Evolutionary conservation across 2,888 invertebrate species (phyloP), one percentile per base, ranked within the genome.

Genomic region (Petrolisthes cinctipes): DNA sequence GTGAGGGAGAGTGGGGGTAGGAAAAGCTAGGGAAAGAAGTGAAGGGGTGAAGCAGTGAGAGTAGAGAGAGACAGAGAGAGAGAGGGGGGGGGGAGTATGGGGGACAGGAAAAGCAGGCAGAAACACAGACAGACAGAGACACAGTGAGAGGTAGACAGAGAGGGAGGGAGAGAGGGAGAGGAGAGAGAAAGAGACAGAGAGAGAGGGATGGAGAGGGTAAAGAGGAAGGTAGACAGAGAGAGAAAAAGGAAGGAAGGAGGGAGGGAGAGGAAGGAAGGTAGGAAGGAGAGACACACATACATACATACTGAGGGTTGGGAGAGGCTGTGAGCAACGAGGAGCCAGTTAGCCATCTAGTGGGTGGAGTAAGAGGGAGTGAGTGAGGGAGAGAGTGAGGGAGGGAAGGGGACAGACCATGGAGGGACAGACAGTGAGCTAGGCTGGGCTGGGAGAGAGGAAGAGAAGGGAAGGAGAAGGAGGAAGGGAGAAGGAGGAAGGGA

Each of bases 71-170:
- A 66, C 11, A 53, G 71, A 54, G 51, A 17, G 6, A 9, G 11
- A 51, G 5, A 9, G n/a, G 23, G 14, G 54, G 54, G 51, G 20
- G 20, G 51, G 54, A 11, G 51, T 17, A 23, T 11, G 53, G 9
- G 20, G 23, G n/a, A 23, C 5, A 23, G 73, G 83, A 75, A n/a
- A 75, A 9, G 73, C 56, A 83, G 83, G 73, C n/a, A 56, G 57
- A 54, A 56, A 23, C 51, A 54, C 71, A 76, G 56, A 76, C 54
- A 83, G 76, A 76, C 66, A 51, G 76, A 84, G 76, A 61, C 71
- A 71, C 66, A 54, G 20, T 56, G 54, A 71, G 71, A 71, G 71
- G 71, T 14, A 71, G 71, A 17, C 17, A n/a, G 6, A 79, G 23
- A 9, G 56, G 54, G 54, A 17, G 17, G 80, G 56, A 51, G 57